A percentile compares a stretch with the other conserved stretches of the same genome.
These are phyloP conservation scores for Myotis lucifugus DNA, from an alignment of 2,113 vertebrate genomes.

Conservation along the genomic window DNA sequence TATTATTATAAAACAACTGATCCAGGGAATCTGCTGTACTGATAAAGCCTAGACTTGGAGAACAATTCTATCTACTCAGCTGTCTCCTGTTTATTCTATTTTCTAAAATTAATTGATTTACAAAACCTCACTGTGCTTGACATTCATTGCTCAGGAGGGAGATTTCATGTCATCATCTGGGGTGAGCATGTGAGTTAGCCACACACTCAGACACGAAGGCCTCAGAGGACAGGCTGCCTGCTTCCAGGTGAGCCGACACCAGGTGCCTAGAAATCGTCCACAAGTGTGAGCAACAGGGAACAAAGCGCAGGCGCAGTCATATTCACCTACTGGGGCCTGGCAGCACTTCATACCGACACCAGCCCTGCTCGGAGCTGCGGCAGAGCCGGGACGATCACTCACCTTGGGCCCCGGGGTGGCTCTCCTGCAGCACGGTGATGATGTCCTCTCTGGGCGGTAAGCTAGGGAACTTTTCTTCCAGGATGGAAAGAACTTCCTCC, in stretches of 20 bases:
- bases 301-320: neutral
- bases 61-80: neutral
- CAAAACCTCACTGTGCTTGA: neutral
- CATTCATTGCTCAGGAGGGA: neutral
- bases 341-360: fast-evolving
- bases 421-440: constrained; percentile 83
- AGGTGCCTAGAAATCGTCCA: neutral
- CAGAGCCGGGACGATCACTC: constrained; percentile 35
- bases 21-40: neutral
- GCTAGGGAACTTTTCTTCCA: constrained; percentile 88
- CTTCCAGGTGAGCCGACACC: neutral
- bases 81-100: neutral
- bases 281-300: neutral
- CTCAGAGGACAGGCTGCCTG: neutral
- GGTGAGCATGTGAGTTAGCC: neutral
- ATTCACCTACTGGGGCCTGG: neutral
- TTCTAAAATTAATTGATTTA: constrained; percentile 39
- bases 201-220: neutral
- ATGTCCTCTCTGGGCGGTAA: constrained; percentile 86
- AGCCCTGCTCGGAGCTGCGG: fast-evolving
- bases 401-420: constrained; percentile 83
- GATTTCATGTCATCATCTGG: neutral
- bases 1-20: neutral
- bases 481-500: constrained; percentile 86
- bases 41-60: neutral